Evolutionary conservation across 1,140 invertebrate species (phyloP).

Genomic region (Mya arenaria): DNA sequence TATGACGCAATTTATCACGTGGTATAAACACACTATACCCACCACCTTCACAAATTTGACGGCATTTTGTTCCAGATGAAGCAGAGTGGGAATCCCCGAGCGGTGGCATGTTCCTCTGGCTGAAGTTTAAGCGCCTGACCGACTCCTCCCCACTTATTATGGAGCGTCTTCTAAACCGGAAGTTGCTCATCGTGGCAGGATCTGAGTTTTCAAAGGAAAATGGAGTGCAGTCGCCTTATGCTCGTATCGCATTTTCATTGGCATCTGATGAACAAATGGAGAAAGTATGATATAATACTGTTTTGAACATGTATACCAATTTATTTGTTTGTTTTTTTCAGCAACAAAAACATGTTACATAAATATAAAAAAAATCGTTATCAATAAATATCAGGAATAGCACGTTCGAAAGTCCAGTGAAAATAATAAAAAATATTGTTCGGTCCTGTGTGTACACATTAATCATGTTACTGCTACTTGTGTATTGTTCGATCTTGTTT

Average conservation of each 20-base stretch:
- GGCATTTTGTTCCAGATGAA: no score
- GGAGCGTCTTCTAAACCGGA: conserved; percentile 18
- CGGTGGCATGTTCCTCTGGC: conserved; percentile 53
- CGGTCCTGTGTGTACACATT: neutral
- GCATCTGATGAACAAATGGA: conserved; percentile 36
- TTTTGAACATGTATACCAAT: neutral
- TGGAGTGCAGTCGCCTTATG: neutral
- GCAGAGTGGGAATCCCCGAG: conserved; percentile 37
- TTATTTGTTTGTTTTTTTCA: neutral
- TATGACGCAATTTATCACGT: no score
- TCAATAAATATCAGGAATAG: neutral
- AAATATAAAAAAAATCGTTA: neutral
- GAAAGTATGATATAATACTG: conserved; percentile 1
- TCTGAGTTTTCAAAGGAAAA: neutral
- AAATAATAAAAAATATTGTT: neutral
- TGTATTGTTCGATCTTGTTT: no score
- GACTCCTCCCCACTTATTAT: conserved; percentile 1
- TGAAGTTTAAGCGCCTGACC: conserved; percentile 4
- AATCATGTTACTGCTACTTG: neutral
- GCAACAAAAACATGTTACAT: neutral
- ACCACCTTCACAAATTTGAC: no score
- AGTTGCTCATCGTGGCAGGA: conserved; percentile 29
- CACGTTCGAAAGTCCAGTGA: neutral
- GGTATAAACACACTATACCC: no score
- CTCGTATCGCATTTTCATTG: conserved; percentile 22